phyloP scores from a whole-genome alignment of 1,140 invertebrate species.

The Aphis craccivora region DNA sequence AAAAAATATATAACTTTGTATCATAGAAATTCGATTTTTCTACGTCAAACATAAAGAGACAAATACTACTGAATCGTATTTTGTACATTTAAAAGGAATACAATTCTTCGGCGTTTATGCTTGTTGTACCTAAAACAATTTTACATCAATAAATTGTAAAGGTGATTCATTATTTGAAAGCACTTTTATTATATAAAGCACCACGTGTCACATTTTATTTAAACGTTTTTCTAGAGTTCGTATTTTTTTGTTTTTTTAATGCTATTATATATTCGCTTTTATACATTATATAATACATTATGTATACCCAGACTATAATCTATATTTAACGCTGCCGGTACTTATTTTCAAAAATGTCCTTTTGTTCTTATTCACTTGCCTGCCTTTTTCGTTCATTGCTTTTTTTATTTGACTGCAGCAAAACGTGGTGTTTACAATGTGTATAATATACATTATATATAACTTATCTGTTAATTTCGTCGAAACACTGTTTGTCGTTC shows the following conservation, averaged over 20 bases:
- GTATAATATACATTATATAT: background rate
- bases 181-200: conserved; percentile 9
- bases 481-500: background rate
- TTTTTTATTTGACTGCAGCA: background rate
- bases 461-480: background rate
- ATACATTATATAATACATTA: background rate
- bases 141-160: conserved; percentile 16
- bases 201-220: conserved; percentile 18
- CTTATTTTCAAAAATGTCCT: conserved; percentile 4
- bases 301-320: background rate
- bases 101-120: background rate
- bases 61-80: background rate
- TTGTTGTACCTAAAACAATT: no score
- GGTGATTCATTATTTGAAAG: background rate
- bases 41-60: background rate
- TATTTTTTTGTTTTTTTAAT: conserved; percentile 34
- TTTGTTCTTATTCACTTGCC: background rate
- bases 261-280: background rate
- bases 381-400: background rate
- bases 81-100: background rate
- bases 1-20: background rate
- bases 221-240: background rate
- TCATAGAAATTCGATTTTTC: background rate
- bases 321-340: background rate
- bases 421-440: background rate